Evolutionary conservation across 2,113 vertebrate species (phyloP).

Genomic region (Clarias gariepinus): DNA sequence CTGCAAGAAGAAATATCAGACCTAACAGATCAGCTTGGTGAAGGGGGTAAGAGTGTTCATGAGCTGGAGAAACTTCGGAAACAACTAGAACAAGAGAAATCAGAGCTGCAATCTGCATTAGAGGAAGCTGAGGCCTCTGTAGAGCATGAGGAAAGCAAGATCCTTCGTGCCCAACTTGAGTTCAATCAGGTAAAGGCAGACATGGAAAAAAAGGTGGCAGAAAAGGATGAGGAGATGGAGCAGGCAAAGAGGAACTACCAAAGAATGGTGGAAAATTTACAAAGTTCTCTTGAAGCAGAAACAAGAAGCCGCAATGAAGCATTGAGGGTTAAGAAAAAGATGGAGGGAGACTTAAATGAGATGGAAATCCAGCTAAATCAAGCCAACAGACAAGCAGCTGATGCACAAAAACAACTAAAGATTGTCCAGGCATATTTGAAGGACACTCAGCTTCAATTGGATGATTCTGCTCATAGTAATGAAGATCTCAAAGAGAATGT

Average conservation of each 20-base stretch:
- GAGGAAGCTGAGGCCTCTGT: constrained; percentile 90
- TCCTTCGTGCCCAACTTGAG: constrained; percentile 79
- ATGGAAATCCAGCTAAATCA: constrained; percentile 82
- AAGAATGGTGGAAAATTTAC: constrained; percentile 76
- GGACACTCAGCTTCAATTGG: constrained; percentile 82
- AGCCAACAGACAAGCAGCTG: constrained; percentile 74
- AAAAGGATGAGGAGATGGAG: constrained; percentile 86
- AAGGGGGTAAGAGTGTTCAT: constrained; percentile 77
- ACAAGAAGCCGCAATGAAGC: constrained; percentile 79
- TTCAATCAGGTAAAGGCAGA: constrained; percentile 79
- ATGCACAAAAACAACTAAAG: constrained; percentile 86
- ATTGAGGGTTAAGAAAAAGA: constrained; percentile 83
- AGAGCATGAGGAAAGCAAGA: constrained; percentile 84
- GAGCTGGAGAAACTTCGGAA: constrained; percentile 82
- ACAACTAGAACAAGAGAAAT: constrained; percentile 84
- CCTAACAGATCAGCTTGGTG: constrained; percentile 84
- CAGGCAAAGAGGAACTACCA: constrained; percentile 81
- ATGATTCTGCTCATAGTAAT: constrained; percentile 64
- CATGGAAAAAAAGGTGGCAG: constrained; percentile 73
- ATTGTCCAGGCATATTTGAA: constrained; percentile 80
- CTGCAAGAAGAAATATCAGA: constrained; percentile 66
- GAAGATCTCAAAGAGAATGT: constrained; percentile 85
- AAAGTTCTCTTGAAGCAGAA: constrained; percentile 80
- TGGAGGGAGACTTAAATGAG: constrained; percentile 82
- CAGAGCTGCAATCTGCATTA: constrained; percentile 84